Evolutionary conservation across 2,797 vertebrate species (phyloP).

Genomic region (Argyrosomus regius): DNA sequence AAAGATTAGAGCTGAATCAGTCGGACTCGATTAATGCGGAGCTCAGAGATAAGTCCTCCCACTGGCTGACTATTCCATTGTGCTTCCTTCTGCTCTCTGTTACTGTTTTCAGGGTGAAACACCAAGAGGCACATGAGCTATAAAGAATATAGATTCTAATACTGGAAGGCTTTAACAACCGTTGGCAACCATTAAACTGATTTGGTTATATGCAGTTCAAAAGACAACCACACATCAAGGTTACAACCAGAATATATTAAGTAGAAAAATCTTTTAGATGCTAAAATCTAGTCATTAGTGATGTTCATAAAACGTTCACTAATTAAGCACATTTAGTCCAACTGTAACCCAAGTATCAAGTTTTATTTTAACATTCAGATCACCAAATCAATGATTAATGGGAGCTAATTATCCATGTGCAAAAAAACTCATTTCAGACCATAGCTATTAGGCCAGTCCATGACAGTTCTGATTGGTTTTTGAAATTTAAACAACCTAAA

Average conservation of each 20-base stretch:
- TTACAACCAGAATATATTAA: neutral
- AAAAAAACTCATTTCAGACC: neutral
- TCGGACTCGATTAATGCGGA: conserved; percentile 41
- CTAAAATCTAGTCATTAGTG: conserved; percentile 13
- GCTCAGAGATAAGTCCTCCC: conserved; percentile 60
- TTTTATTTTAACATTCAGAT: conserved; percentile 6
- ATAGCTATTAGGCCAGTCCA: neutral
- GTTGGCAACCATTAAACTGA: neutral
- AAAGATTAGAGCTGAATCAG: conserved; percentile 65
- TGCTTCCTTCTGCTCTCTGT: conserved; percentile 40
- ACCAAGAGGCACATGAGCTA: conserved; percentile 17
- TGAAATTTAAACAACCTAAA: conserved; percentile 16
- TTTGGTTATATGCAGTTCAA: conserved; percentile 11
- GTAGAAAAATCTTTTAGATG: neutral
- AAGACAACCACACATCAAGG: neutral
- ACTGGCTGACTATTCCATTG: conserved; percentile 44
- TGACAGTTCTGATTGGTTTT: conserved; percentile 11
- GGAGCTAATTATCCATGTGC: neutral
- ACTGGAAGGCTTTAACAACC: conserved; percentile 31
- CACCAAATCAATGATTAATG: conserved; percentile 24
- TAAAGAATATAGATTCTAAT: conserved; percentile 18
- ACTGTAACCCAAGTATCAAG: neutral
- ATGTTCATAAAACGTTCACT: neutral
- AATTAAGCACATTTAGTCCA: neutral
- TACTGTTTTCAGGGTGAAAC: conserved; percentile 47